Conservation (phyloP, 1,140 invertebrate species). For the Euglossa dilemma region DNA sequence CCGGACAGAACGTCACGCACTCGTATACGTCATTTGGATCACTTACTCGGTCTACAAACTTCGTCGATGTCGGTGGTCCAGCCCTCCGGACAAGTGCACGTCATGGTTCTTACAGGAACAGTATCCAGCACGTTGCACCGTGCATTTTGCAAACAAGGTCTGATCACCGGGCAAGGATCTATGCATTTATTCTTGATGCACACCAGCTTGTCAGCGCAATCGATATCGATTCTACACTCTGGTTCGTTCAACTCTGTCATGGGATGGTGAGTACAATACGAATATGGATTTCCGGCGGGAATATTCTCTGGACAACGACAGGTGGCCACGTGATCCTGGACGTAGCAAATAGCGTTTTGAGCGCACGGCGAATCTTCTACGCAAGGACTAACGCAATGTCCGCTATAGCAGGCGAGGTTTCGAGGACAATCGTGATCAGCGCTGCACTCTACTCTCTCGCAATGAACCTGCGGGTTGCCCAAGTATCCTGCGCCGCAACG, state of each 20-base stretch:
- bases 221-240: constrained; percentile 89
- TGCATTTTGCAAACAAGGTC: constrained; percentile 88
- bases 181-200: constrained; percentile 91
- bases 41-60: constrained; percentile 86
- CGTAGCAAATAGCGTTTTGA: constrained; percentile 90
- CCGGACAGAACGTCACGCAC: too few species aligned
- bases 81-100: constrained; percentile 92
- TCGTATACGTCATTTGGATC: neutral
- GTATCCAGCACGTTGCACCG: constrained; percentile 91
- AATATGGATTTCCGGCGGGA: constrained; percentile 89
- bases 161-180: constrained; percentile 89
- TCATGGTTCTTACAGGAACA: constrained; percentile 91
- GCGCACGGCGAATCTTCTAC: constrained; percentile 87
- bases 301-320: constrained; percentile 90
- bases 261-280: constrained; percentile 86
- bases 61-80: constrained; percentile 90
- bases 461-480: constrained; percentile 90
- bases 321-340: constrained; percentile 88
- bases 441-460: constrained; percentile 91
- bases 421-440: constrained; percentile 89
- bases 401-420: constrained; percentile 87
- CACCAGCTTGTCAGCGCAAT: constrained; percentile 90
- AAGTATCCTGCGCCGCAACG: constrained; percentile 87
- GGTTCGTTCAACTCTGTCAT: constrained; percentile 83
- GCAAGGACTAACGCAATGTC: constrained; percentile 90